Evolutionary conservation across 2,113 vertebrate species (phyloP), one percentile per base, ranked within the genome.

Genomic region (Indicator indicator): DNA sequence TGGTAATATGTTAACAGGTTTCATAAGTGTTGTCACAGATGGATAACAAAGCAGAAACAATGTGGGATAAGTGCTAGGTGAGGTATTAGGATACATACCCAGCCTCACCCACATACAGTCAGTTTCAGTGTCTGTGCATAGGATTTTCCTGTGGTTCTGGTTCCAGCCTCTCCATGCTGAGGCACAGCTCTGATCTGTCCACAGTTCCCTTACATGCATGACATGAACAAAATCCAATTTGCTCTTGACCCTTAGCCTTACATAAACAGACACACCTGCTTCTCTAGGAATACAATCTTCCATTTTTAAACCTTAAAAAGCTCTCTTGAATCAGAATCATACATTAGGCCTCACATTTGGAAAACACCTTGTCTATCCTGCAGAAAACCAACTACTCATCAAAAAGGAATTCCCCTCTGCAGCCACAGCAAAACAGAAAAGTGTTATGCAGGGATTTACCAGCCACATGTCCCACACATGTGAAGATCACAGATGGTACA

Each of bases 381-480:
- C 28, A 82, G 60, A 86, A 81, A 89, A 90, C 33, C 38, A 81
- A 8, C 55, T 26, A 56, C 73, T 88, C 30, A 32, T 63, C 72
- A 80, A 72, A 83, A 77, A 92, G 56, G 65, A 90, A 80, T 86
- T 81, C 65, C 65, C 42, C 81, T 55, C 73, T 81, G 86, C 80
- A 88, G 20, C 24, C 30, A 13, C 42, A 86, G 64, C 46, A 77
- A 52, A 85, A 44, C 32, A 77, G 36, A 58, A 4, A 40, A 81
- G 33, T 44, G 69, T 58, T 68, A 78, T 5, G 4, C 38, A 56
- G 26, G 6, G 0, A 68, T 86, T 88, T 86, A 74, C 70, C 76
- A 86, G 72, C 28, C 86, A 80, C 23, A 11, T 17, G 0, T 77
- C 65, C 76, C 69, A 82, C 68, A 32, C 38, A 33, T 38, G 78